A percentile compares a stretch with the other conserved stretches of the same genome.
Evolutionary conservation across 2,888 invertebrate genomes (phyloP).

Genomic region (Diplazon laetatorius): DNA sequence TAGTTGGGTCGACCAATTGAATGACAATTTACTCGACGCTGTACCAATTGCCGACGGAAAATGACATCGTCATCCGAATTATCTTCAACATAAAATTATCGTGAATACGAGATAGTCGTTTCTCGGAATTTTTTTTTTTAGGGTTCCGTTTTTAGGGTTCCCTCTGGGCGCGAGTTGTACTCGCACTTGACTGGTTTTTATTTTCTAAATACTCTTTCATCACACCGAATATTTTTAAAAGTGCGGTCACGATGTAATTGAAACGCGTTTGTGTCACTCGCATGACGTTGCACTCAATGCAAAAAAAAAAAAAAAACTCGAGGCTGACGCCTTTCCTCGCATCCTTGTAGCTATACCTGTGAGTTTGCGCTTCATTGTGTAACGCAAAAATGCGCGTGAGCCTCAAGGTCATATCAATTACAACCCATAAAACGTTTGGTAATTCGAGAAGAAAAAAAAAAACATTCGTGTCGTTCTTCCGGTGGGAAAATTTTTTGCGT

Average conservation of each 20-base stretch:
- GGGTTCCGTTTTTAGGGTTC: too few relatives aligned
- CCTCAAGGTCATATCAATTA: slow-evolving; percentile 51
- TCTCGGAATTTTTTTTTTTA: not conserved
- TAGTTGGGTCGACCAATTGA: slow-evolving; percentile 52
- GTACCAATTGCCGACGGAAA: slow-evolving; percentile 54
- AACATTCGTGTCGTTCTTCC: not conserved
- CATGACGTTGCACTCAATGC: not conserved
- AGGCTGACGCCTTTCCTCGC: slow-evolving; percentile 16
- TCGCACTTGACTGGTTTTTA: too few relatives aligned
- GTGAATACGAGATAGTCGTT: slow-evolving; percentile 5
- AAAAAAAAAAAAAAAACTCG: too few relatives aligned
- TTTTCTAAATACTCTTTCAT: not conserved
- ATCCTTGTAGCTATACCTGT: slow-evolving; percentile 1
- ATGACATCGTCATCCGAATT: not conserved
- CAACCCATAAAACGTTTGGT: not conserved
- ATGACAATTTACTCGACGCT: slow-evolving; percentile 53
- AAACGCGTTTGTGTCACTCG: slow-evolving; percentile 1
- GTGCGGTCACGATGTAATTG: not conserved
- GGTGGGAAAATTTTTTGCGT: slow-evolving; percentile 21
- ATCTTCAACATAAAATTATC: slow-evolving; percentile 43
- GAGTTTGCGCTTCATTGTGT: not conserved
- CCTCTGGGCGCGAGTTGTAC: not conserved
- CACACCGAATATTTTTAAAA: not conserved
- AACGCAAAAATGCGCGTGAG: slow-evolving; percentile 17
- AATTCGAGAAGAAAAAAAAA: slow-evolving; percentile 14